phyloP scores from a whole-genome alignment of 2,797 vertebrate genomes.

The Muscicapa striata region DNA sequence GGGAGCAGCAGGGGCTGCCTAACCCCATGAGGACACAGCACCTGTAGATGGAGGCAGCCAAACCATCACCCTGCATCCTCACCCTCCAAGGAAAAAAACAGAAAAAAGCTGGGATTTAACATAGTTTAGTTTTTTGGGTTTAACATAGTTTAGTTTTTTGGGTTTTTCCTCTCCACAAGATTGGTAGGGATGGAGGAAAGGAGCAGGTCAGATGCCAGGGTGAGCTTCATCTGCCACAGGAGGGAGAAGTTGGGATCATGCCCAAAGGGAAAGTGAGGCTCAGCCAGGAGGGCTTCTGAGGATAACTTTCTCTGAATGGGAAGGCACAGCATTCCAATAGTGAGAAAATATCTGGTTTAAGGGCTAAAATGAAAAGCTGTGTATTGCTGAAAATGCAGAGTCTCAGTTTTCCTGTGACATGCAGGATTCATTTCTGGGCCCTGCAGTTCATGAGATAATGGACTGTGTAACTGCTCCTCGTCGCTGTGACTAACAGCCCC shows the following conservation, averaged over 20 bases:
- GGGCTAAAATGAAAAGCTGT: not conserved
- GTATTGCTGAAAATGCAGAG: not conserved
- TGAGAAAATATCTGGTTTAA: not conserved
- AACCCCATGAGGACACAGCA: not conserved
- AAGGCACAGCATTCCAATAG: not conserved
- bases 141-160: rapidly evolving
- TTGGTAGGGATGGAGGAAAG: not conserved
- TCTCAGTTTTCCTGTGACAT: not conserved
- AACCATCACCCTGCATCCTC: not conserved
- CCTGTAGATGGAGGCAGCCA: not conserved
- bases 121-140: not conserved
- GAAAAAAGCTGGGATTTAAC: not conserved
- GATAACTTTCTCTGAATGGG: not conserved
- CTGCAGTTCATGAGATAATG: constrained; percentile 11
- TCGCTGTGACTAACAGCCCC: constrained; percentile 7
- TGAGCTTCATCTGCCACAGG: not conserved
- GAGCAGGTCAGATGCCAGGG: not conserved
- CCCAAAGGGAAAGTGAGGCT: not conserved
- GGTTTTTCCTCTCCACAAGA: no score
- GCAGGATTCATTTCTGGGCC: constrained; percentile 6
- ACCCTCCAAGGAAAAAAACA: not conserved
- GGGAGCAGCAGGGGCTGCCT: not conserved
- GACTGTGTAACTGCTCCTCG: constrained; percentile 7
- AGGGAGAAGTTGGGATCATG: not conserved
- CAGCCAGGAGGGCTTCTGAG: not conserved